Base-by-base conservation (phyloP, 2,888 invertebrate genomes). In the Drosophila subsilvestris region DNA sequence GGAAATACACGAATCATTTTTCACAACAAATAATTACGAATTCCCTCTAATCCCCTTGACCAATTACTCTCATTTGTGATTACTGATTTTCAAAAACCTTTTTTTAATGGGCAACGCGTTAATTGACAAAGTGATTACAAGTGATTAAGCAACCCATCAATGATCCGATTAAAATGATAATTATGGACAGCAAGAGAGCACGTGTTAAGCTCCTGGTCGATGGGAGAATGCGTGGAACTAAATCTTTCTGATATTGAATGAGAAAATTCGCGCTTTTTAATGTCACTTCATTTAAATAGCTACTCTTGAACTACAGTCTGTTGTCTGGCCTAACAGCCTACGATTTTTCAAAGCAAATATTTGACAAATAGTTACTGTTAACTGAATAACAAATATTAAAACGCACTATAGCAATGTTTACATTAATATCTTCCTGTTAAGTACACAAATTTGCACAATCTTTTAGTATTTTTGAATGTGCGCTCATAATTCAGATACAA, bases 91-190 rank as follows among this genome's bases (percentile, higher is more conserved):
- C 8, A n/a, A 20, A 10, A 25, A 3, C 37, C 37, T 42, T 45
- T 45, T 49, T 53, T 48, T 12, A 10, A n/a, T 0, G 22, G 18
- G 42, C 32, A 32, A 17, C 53, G 71, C 71, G 61, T 71, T 70
- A 71, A 69, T 61, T 71, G 71, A 48, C 48, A 54, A 69, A 54
- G 54, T 37, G 32, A 69, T 69, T 69, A 71, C 14, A 27, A 27
- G 54, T 29, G 37, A 49, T 63, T 49, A 65, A 14, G 18, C 12
- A 8, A 2, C 14, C 12, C 25, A 59, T 59, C 42, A 54, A 55
- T 29, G 42, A 65, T 42, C 22, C 47, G 22, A 66, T 56, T 49
- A 43, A 43, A 12, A 42, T 18, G 17, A 20, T n/a, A 48, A 7
- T n/a, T 37, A n/a, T 14, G n/a, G 37, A 37, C 7, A n/a, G 37